Evolutionary conservation across 2,113 vertebrate species (phyloP).

Genomic region (Pelecanoides urinatrix): DNA sequence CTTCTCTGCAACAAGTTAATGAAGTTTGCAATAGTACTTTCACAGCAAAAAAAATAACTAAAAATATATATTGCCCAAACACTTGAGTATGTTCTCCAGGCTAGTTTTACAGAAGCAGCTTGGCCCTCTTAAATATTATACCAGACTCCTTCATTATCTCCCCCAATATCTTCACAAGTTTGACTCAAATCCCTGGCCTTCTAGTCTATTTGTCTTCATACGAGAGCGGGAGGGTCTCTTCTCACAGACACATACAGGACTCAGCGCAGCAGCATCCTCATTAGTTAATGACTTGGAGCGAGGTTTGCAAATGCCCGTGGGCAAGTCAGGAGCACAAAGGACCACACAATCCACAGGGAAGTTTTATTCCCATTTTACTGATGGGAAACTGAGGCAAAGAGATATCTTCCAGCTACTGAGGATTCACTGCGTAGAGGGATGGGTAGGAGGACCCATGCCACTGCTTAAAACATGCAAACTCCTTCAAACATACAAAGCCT

Average conservation of each 20-base stretch:
- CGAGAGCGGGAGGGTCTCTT: not conserved
- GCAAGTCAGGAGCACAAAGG: not conserved
- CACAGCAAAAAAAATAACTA: too few relatives aligned
- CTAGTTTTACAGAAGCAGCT: not conserved
- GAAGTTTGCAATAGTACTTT: not conserved
- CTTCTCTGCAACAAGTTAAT: not conserved
- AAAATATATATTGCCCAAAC: accelerated
- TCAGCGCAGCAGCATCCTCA: not conserved
- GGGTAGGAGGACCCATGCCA: accelerated
- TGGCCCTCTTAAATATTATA: not conserved
- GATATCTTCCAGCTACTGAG: not conserved
- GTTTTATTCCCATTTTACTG: not conserved
- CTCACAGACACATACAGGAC: accelerated
- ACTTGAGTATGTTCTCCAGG: accelerated
- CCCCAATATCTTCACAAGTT: accelerated
- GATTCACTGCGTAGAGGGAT: accelerated
- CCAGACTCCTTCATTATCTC: not conserved
- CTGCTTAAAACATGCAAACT: accelerated
- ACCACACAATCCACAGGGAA: not conserved
- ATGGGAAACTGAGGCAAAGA: not conserved
- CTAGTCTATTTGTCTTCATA: not conserved
- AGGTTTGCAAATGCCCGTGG: not conserved
- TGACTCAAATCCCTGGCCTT: not conserved
- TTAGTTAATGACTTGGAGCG: too few relatives aligned
- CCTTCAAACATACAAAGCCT: not conserved